Conservation (phyloP, 2,888 invertebrate species). For the Anticlea derivata region DNA sequence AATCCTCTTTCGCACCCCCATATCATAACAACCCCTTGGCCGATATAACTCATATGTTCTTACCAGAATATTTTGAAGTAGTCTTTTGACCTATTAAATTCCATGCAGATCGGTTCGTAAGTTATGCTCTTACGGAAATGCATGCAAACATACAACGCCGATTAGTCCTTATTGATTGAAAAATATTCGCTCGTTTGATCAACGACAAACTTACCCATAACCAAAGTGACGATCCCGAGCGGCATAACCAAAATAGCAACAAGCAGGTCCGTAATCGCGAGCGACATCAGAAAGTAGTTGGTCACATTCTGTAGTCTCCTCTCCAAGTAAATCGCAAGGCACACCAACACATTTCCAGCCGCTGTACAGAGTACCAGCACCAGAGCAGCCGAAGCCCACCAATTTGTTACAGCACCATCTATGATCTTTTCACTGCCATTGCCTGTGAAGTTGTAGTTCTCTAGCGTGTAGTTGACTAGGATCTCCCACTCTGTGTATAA, state of each 20-base stretch:
- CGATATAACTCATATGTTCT: too few species aligned
- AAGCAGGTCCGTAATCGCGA: conserved; percentile 97
- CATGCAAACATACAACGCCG: too few species aligned
- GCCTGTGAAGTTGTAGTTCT: conserved; percentile 44
- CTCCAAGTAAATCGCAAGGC: conserved; percentile 96
- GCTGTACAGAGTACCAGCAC: conserved; percentile 93
- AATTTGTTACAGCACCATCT: conserved; percentile 81
- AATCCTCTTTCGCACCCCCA: too few species aligned
- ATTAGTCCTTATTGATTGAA: too few species aligned
- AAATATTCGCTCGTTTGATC: too few species aligned
- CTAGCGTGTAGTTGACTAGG: conserved; percentile 44
- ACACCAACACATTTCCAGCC: conserved; percentile 96
- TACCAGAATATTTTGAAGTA: too few species aligned
- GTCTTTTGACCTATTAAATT: too few species aligned
- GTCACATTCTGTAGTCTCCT: conserved; percentile 97
- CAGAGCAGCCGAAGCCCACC: conserved; percentile 92
- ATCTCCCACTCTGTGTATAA: conserved; percentile 43
- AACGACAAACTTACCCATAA: conserved; percentile 86
- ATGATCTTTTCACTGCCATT: conserved; percentile 41
- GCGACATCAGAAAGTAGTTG: conserved; percentile 97
- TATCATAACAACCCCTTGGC: too few species aligned
- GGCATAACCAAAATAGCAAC: conserved; percentile 98
- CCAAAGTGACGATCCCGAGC: conserved; percentile 91
- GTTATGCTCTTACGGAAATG: too few species aligned
- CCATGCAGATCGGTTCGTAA: too few species aligned